Conservation (phyloP, 2,113 vertebrate genomes). For the Silurus asotus region DNA sequence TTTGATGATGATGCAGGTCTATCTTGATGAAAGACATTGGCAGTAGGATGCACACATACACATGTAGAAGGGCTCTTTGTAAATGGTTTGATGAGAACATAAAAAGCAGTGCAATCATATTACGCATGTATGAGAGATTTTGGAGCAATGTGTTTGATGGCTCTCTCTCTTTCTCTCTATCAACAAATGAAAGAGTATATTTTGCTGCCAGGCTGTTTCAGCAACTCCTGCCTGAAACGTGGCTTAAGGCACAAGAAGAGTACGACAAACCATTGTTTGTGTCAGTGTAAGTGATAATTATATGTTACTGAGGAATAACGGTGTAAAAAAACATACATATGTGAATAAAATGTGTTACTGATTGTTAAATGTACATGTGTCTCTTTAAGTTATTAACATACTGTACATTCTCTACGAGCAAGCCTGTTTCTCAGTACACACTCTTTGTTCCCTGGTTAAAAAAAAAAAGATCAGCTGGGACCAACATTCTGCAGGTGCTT, state of each 20-base stretch:
- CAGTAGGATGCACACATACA: background rate
- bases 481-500: constrained; percentile 10
- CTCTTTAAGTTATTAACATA: background rate
- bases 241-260: background rate
- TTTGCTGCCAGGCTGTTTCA: background rate
- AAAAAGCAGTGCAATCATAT: background rate
- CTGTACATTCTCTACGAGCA: background rate
- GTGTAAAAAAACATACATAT: background rate
- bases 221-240: background rate
- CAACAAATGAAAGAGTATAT: background rate
- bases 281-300: background rate
- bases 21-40: background rate
- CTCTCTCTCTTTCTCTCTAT: background rate
- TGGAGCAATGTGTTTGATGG: background rate
- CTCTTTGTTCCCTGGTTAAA: background rate
- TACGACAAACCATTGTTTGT: background rate
- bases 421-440: background rate
- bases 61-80: background rate
- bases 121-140: background rate
- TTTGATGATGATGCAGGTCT: background rate
- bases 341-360: background rate
- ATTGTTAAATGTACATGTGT: background rate
- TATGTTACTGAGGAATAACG: background rate
- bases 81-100: background rate
- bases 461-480: background rate